Conservation (phyloP, 2,797 vertebrate species). For the Emydoidea blandingii region DNA sequence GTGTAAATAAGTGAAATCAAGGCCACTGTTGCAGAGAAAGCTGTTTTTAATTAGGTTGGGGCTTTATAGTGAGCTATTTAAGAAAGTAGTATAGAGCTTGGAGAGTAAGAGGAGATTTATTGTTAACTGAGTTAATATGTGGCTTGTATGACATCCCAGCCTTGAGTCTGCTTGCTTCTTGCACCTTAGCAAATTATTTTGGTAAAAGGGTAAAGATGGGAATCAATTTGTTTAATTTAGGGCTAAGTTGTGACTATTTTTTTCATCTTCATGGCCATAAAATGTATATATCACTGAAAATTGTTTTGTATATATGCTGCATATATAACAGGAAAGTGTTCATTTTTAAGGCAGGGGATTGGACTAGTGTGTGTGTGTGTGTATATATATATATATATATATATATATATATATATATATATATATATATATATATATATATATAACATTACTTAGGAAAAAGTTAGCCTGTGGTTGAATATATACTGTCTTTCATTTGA, state of each 20-base stretch:
- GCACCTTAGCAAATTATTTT: constrained; percentile 74
- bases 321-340: neutral
- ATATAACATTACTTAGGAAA: neutral
- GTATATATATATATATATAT: accelerated
- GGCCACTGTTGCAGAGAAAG: constrained; percentile 83
- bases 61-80: constrained; percentile 81
- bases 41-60: constrained; percentile 87
- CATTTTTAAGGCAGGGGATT: accelerated
- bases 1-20: constrained; percentile 90
- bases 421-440: too few relatives aligned
- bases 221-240: constrained; percentile 75
- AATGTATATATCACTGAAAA: neutral
- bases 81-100: constrained; percentile 74
- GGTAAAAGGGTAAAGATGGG: constrained; percentile 34
- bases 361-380: neutral
- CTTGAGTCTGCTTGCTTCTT: constrained; percentile 64
- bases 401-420: accelerated
- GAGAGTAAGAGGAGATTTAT: constrained; percentile 77
- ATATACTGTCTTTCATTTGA: constrained; percentile 18
- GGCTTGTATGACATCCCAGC: constrained; percentile 56
- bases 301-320: neutral
- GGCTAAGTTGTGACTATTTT: constrained; percentile 21
- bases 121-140: constrained; percentile 70
- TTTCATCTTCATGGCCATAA: constrained; percentile 22
- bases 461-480: neutral